Evolutionary conservation across 2,888 invertebrate species (phyloP).

Genomic region (Nomada fabriciana): DNA sequence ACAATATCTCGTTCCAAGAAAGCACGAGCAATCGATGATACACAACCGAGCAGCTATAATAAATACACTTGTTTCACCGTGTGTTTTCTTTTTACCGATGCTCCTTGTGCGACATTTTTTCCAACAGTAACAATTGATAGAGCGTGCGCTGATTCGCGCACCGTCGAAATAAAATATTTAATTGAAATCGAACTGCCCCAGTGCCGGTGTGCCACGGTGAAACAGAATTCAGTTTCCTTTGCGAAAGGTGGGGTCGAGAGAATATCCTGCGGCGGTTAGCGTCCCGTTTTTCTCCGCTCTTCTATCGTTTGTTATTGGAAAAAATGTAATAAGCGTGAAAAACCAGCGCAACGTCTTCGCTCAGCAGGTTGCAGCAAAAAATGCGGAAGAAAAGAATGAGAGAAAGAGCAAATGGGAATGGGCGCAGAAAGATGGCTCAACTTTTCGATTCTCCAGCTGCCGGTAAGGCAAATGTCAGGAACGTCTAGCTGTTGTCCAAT

Average conservation of each 20-base stretch:
- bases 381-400: background rate
- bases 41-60: background rate
- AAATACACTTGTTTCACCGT: background rate
- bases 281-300: constrained; percentile 5
- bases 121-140: constrained; percentile 25
- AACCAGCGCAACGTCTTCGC: constrained; percentile 28
- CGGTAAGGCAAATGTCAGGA: background rate
- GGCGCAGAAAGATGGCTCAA: background rate
- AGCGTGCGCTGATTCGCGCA: constrained; percentile 57
- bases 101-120: background rate
- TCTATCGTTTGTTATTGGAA: constrained; percentile 51
- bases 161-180: constrained; percentile 70
- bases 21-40: constrained; percentile 2
- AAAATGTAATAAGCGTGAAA: constrained; percentile 61
- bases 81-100: background rate
- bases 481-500: constrained; percentile 32
- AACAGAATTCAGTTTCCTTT: constrained; percentile 35
- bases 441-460: constrained; percentile 10
- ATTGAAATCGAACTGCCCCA: constrained; percentile 72
- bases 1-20: background rate
- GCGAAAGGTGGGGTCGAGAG: constrained; percentile 14
- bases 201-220: constrained; percentile 45
- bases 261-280: constrained; percentile 42
- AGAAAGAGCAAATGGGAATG: background rate
- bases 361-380: background rate